These are phyloP conservation scores for Ophioninae sp. DNA, from an alignment of 2,888 invertebrate species.

Conservation along the genomic window DNA sequence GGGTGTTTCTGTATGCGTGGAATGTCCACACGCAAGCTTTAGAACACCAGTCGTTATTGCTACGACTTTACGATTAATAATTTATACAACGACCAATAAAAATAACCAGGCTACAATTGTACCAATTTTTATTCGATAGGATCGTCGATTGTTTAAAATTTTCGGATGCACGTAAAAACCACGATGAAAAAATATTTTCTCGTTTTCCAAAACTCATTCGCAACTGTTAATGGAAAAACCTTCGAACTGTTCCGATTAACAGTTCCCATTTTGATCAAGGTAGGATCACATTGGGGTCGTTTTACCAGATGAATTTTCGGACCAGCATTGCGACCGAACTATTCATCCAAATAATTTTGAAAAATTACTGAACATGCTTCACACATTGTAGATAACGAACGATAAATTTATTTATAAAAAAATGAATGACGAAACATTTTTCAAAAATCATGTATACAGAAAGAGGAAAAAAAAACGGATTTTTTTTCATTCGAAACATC, in stretches of 20 bases:
- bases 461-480: too few species aligned
- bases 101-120: not conserved
- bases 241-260: too few species aligned
- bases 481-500: not conserved
- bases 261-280: too few species aligned
- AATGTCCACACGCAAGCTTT: slow-evolving; percentile 1
- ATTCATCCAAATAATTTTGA: too few species aligned
- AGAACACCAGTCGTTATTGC: slow-evolving; percentile 11
- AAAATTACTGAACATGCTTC: too few species aligned
- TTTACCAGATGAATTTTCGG: too few species aligned
- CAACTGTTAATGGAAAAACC: not conserved
- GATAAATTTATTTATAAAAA: too few species aligned
- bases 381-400: too few species aligned
- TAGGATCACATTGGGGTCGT: too few species aligned
- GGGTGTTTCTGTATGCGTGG: not conserved
- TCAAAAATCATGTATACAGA: too few species aligned
- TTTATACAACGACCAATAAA: slow-evolving; percentile 44
- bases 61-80: slow-evolving; percentile 37
- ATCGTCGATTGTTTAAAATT: not conserved
- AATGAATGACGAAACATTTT: too few species aligned
- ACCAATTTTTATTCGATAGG: not conserved
- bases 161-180: not conserved
- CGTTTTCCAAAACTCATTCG: not conserved
- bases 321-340: too few species aligned
- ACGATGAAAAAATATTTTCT: not conserved